These are phyloP conservation scores for Drosophila multiciliata DNA, from an alignment of 2,888 invertebrate genomes.

Conservation along the genomic window DNA sequence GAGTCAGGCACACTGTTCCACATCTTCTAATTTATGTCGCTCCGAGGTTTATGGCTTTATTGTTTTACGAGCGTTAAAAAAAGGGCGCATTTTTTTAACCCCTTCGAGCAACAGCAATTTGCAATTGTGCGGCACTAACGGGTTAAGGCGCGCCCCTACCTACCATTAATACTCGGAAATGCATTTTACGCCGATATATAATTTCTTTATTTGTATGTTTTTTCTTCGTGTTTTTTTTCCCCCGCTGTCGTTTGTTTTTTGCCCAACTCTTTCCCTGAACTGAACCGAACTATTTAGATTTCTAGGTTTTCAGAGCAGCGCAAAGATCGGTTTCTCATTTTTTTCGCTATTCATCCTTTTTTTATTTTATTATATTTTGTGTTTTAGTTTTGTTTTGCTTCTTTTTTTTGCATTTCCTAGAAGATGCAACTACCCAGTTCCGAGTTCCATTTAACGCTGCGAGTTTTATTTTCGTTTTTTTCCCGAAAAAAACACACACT, in stretches of 20 bases:
- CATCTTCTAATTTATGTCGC: constrained; percentile 74
- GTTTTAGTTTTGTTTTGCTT: constrained; percentile 9
- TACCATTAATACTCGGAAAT: constrained; percentile 60
- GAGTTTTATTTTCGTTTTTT: constrained; percentile 9
- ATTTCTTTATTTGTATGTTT: constrained; percentile 35
- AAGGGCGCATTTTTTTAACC: constrained; percentile 60
- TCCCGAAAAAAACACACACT: constrained; percentile 18
- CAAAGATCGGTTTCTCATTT: constrained; percentile 9
- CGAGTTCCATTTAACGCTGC: constrained; percentile 53
- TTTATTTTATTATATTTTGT: constrained; percentile 22
- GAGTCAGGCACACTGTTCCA: constrained; percentile 52
- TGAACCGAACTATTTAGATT: constrained; percentile 71
- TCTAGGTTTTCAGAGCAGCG: constrained; percentile 76
- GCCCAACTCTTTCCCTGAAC: constrained; percentile 52
- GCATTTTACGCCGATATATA: constrained; percentile 56
- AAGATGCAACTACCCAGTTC: constrained; percentile 33
- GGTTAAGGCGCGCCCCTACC: constrained; percentile 61
- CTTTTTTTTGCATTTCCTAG: constrained; percentile 53
- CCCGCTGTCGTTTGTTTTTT: constrained; percentile 13
- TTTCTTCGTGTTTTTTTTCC: constrained; percentile 23
- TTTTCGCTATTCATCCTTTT: constrained; percentile 16
- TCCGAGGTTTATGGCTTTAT: constrained; percentile 73
- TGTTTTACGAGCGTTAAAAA: constrained; percentile 72
- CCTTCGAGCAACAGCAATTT: constrained; percentile 67
- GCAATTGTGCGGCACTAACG: constrained; percentile 67